Evolutionary conservation across 2,888 invertebrate species (phyloP), one percentile per base, ranked within the genome.

Genomic region (Drosophila colorata): DNA sequence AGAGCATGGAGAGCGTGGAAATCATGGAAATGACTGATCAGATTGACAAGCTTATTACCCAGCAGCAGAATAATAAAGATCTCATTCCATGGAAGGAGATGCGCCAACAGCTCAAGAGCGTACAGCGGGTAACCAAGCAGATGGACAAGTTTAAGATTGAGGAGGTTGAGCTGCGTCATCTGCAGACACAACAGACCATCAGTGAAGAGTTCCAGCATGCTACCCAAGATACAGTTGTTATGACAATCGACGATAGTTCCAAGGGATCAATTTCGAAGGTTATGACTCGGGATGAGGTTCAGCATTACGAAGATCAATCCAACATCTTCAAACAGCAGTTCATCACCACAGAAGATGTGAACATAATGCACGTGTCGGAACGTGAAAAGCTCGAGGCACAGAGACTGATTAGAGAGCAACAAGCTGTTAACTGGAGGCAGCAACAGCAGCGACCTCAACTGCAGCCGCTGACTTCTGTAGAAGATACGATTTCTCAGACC

Each of bases 211-310:
- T 93, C 20, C 88, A 94, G 25, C 93, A 93, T 4, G 93, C 93
- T 67, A 93, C 93, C 63, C 94, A 95, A 90, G 94, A 95, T 61
- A 94, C 93, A 8, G 93, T 94, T 1, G 92, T 94, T 40, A 90
- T 94, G 57, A 94, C 94, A 85, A 91, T 93, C 11, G 91, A 91
- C 43, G 90, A 92, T 18, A 90, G 83, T 37, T 89, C 91, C 2
- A 91, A 91, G 78, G 74, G 81, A 9, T 90, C 90, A 0, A 89
- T 91, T 44, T 78, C 90, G 1, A 91, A 92, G 74, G 43, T 87
- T 0, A 67, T 90, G 69, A 72, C 66, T 3, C 81, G 69, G 8
- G 92, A 93, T 64, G 92, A 93, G 74, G 71, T 78, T 47, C 92
- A 88, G 57, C 86, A 91, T 2, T 81, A 89, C 41, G 83, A 89